Conservation (phyloP, 1,140 invertebrate genomes). For the Phymastichus coffea region DNA sequence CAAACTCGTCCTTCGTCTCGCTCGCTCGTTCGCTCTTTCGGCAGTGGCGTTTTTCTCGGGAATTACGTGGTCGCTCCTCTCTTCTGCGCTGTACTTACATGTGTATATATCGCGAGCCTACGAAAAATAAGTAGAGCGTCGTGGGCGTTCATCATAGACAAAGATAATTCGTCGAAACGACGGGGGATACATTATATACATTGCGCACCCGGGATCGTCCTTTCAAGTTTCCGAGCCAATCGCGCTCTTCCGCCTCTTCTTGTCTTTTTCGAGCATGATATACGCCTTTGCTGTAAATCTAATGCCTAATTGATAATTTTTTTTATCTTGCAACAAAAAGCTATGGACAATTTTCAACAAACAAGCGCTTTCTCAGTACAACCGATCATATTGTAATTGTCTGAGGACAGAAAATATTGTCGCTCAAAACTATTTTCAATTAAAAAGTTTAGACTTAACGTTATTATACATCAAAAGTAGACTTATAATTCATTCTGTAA, state of each 20-base stretch:
- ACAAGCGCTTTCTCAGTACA: no score
- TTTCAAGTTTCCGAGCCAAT: conserved; percentile 29
- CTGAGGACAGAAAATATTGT: no score
- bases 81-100: no score
- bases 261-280: background rate
- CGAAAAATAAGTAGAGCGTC: conserved; percentile 40
- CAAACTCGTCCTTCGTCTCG: conserved; percentile 32
- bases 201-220: background rate
- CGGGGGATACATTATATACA: conserved; percentile 17
- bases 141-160: conserved; percentile 35
- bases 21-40: conserved; percentile 30
- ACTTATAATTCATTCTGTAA: no score
- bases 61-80: background rate
- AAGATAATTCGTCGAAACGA: conserved; percentile 38
- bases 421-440: no score
- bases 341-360: no score
- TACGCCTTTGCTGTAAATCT: background rate
- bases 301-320: background rate
- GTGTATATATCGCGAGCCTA: no score
- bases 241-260: conserved; percentile 4
- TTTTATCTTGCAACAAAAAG: no score
- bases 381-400: no score
- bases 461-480: no score
- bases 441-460: no score
- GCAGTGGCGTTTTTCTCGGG: conserved; percentile 26